Conservation (phyloP, 2,113 vertebrate species). For the Bothrops jararaca region DNA sequence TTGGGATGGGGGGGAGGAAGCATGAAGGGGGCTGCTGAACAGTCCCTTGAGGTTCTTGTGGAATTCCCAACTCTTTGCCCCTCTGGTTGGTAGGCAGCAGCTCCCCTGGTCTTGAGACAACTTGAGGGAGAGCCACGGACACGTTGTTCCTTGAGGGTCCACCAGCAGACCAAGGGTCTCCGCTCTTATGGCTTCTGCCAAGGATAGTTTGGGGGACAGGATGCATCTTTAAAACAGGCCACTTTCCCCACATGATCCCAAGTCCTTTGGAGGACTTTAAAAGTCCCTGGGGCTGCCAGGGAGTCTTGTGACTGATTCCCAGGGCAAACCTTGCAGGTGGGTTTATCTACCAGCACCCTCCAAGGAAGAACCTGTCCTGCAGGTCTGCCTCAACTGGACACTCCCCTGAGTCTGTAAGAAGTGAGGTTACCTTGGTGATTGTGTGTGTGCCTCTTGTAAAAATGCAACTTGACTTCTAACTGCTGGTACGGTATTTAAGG, state of each 20-base stretch:
- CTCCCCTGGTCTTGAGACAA: neutral
- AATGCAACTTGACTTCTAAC: neutral
- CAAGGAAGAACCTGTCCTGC: neutral
- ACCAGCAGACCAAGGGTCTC: neutral
- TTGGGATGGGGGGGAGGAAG: neutral
- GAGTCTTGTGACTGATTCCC: no score
- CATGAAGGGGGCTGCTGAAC: neutral
- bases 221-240: neutral
- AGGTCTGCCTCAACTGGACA: neutral
- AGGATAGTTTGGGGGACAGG: neutral
- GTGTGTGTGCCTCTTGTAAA: neutral
- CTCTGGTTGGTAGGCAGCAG: neutral
- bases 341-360: neutral
- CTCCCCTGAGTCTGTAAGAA: neutral
- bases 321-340: neutral
- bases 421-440: neutral
- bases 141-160: neutral
- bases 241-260: neutral
- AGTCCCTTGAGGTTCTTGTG: neutral
- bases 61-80: neutral
- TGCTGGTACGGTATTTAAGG: neutral
- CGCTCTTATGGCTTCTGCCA: neutral
- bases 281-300: neutral
- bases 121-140: neutral
- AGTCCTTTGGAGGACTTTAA: neutral